Conservation (phyloP, 2,888 invertebrate genomes). For the Apoda limacodes region DNA sequence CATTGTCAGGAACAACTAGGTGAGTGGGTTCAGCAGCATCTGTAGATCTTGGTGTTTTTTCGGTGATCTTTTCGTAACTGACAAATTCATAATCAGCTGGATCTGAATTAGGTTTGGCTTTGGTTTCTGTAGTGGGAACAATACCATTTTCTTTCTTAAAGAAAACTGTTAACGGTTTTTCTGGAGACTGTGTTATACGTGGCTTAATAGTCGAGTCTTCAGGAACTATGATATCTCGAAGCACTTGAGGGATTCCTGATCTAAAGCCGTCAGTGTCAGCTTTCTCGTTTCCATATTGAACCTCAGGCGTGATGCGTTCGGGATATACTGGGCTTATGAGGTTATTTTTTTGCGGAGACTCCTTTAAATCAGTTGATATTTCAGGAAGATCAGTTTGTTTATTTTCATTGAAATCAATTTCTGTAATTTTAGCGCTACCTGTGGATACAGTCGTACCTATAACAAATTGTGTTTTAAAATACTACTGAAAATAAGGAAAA, state of each 20-base stretch:
- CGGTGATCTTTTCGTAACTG: constrained; percentile 29
- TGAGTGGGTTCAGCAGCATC: not conserved
- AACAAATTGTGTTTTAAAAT: no score
- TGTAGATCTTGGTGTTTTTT: not conserved
- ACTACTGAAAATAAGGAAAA: no score
- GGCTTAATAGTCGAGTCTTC: constrained; percentile 52
- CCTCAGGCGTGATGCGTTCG: constrained; percentile 54
- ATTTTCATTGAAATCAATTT: constrained; percentile 62
- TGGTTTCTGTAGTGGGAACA: constrained; percentile 28
- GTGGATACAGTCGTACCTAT: no score
- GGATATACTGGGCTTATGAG: constrained; percentile 54
- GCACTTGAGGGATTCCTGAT: constrained; percentile 33
- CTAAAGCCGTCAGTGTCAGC: constrained; percentile 46
- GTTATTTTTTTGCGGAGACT: no score
- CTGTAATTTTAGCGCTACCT: no score
- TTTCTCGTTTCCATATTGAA: constrained; percentile 63
- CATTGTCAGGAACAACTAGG: not conserved
- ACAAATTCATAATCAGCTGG: constrained; percentile 38
- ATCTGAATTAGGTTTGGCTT: constrained; percentile 41
- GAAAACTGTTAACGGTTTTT: constrained; percentile 52
- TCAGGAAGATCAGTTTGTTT: constrained; percentile 32
- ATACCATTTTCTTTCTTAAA: constrained; percentile 40
- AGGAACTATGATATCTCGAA: constrained; percentile 29
- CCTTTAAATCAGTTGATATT: constrained; percentile 25
- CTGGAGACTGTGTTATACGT: constrained; percentile 58